These are phyloP conservation scores for Crocallis elinguaria DNA, from an alignment of 2,888 invertebrate species.

Conservation along the genomic window DNA sequence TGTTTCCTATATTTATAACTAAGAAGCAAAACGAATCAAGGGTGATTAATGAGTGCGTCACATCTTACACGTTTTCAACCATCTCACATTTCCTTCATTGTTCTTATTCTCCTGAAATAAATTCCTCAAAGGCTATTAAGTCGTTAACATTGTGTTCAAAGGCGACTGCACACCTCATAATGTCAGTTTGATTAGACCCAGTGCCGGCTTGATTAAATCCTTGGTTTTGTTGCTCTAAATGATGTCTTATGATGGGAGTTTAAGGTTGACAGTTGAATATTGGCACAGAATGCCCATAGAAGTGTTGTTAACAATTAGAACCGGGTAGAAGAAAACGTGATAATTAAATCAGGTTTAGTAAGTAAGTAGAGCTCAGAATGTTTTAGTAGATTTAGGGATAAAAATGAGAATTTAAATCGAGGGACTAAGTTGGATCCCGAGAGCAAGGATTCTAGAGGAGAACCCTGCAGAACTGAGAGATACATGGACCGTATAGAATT, in stretches of 20 bases:
- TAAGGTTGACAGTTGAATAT: slow-evolving; percentile 13
- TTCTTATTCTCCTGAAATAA: slow-evolving; percentile 14
- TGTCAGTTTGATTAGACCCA: slow-evolving; percentile 49
- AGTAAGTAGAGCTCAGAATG: neutral
- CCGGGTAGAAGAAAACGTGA: too few species aligned
- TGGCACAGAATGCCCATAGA: neutral
- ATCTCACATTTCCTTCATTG: slow-evolving; percentile 16
- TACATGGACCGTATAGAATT: too few species aligned
- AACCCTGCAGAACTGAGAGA: too few species aligned
- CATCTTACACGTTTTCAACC: slow-evolving; percentile 10
- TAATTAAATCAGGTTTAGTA: too few species aligned
- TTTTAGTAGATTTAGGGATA: neutral
- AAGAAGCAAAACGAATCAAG: slow-evolving; percentile 7
- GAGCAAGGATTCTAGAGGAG: neutral
- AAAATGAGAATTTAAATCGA: neutral
- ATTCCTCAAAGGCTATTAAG: slow-evolving; percentile 34
- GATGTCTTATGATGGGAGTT: neutral
- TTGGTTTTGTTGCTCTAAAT: slow-evolving; percentile 24
- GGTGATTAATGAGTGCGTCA: slow-evolving; percentile 20
- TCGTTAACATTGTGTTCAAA: slow-evolving; percentile 46
- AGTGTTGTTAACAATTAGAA: neutral
- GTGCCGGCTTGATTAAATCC: slow-evolving; percentile 49
- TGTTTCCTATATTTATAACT: slow-evolving; percentile 12
- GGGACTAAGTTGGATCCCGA: too few species aligned
- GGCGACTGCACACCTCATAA: slow-evolving; percentile 46